Percentiles rank a stretch among this genome's conserved stretches.
These are phyloP conservation scores for Hemibagrus guttatus DNA, from an alignment of 2,797 vertebrate species.

Conservation along the genomic window DNA sequence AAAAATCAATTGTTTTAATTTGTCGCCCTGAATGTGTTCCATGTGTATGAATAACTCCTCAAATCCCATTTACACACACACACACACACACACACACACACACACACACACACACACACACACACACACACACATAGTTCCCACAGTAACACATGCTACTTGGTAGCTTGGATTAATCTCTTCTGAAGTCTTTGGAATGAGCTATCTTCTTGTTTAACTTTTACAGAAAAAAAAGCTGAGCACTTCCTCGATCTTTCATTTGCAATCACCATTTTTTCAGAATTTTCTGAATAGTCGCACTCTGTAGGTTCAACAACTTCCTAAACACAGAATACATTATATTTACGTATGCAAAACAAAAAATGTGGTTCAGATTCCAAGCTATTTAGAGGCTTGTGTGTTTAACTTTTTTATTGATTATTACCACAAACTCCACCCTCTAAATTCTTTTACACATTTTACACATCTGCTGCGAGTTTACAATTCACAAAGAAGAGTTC, in stretches of 20 bases:
- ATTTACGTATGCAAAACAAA: constrained; percentile 29
- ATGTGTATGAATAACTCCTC: constrained; percentile 73
- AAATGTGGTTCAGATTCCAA: constrained; percentile 16
- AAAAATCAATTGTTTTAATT: constrained; percentile 13
- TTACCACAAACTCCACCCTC: constrained; percentile 44
- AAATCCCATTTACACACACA: not conserved
- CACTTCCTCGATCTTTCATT: constrained; percentile 43
- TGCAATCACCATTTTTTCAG: not conserved
- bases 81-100: not conserved
- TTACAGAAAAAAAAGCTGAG: constrained; percentile 40
- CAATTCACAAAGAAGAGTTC: constrained; percentile 49
- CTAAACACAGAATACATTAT: constrained; percentile 22
- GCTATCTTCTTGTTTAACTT: constrained; percentile 29
- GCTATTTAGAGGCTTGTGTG: not conserved
- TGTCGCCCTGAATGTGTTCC: constrained; percentile 46
- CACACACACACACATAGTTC: constrained; percentile 20
- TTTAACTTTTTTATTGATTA: constrained; percentile 26
- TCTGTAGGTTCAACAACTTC: constrained; percentile 36
- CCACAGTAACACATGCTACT: constrained; percentile 56
- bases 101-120: not conserved
- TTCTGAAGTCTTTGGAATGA: constrained; percentile 46
- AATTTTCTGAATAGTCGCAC: not conserved
- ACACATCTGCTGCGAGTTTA: constrained; percentile 67
- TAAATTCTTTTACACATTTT: constrained; percentile 58
- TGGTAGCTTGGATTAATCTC: constrained; percentile 44